Evolutionary conservation across 1,140 invertebrate species (phyloP), one percentile per base, ranked within the genome.

Genomic region (Chrysopa pallens): DNA sequence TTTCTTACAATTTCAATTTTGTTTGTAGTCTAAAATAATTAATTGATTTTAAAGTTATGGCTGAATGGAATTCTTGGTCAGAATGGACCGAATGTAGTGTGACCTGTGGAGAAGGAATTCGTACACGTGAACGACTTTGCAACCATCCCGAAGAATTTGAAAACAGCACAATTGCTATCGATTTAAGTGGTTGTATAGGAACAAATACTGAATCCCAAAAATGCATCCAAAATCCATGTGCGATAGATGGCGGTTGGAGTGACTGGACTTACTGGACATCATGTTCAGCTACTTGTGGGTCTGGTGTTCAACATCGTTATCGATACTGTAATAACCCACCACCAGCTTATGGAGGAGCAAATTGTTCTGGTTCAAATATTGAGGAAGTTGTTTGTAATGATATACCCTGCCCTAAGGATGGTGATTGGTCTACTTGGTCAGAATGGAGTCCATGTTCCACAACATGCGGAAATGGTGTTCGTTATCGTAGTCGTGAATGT

Each of bases 261-360:
- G 27, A 48, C 0, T 72, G 69, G 69, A 50, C 53, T 3, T n/a
- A 35, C 1, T 71, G 68, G 69, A 57, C 58, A 7, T 45, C 49
- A 2, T 72, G 72, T 50, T 62, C 63, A 13, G 52, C 61, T 28
- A 58, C 63, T n/a, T 72, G 70, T 52, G 65, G 65, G 1, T 69
- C 68, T 13, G 55, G 67, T 11, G n/a, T 33, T 33, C 53, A 57
- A 39, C 59, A 60, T 36, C 53, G 68, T 23, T 58, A 53, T 7
- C 48, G 69, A 36, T 46, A 42, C 27, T 73, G 70, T 49, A 54
- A 62, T 42, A 62, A 62, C 38, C 66, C 66, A 33, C 49, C 60
- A 23, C 65, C 64, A 12, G 50, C 50, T 6, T 61, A 57, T 50
- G 64, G 62, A 4, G 66, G 68, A 9, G 51, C 51, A 36, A 40